Evolutionary conservation across 2,888 invertebrate genomes (phyloP), one percentile per base, ranked within the genome.

Genomic region (Ommatoiulus sabulosus): DNA sequence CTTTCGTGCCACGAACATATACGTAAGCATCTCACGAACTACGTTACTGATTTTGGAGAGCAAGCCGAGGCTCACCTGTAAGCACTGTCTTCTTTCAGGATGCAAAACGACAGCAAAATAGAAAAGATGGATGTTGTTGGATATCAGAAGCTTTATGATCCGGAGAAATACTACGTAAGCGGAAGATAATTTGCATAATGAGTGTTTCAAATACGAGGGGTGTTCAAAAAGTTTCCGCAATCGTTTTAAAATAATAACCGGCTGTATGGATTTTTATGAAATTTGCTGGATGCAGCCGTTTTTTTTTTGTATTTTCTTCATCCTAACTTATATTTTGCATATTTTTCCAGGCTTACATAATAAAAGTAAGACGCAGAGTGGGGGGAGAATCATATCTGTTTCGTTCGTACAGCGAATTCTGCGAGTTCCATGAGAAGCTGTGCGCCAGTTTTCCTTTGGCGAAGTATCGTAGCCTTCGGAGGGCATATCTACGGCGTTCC

Each of bases 341-440:
- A 43, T 6, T 35, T 44, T 24, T 90, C 10, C 44, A 90, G 89
- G 89, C 90, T 84, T 93, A 92, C 90, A 92, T 92, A 52, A 89
- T 93, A 20, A 95, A 96, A 90, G 96, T 99, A 57, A 96, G 95
- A 91, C 94, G 99, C 96, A 96, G 91, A 86, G 97, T 97, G 92
- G 95, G 95, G n/a, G 97, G 97, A 92, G 96, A 97, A 0, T 95
- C 96, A 90, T 96, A 96, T 91, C 94, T 99, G 88, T 97, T 98
- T 92, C 95, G 99, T 89, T 97, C 98, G 0, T 99, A 98, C 93
- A 97, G 97, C 91, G 99, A 99, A 93, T 99, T 99, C 93, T 96
- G 97, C 17, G 99, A 99, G 93, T 95, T 99, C 89, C 97, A 99
- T 92, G 97, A 97, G 93, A 99, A 99, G 93, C 94, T 99, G 86